Percentiles rank a stretch among this genome's conserved stretches.
Conservation (phyloP, 2,797 vertebrate genomes). For the Poeciliopsis presidionis region DNA sequence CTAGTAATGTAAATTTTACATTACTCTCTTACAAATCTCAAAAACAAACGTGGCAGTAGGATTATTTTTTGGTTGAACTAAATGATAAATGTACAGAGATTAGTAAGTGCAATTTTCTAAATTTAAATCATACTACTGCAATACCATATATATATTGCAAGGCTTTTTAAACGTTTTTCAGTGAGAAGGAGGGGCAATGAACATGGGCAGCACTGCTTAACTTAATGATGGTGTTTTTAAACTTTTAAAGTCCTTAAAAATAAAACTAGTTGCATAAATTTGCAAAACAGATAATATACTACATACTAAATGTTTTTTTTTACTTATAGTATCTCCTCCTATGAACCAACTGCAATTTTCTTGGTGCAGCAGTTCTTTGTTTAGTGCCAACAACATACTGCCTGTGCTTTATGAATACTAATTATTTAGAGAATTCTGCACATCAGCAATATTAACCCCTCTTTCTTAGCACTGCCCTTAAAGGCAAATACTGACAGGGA, state of each 20-base stretch:
- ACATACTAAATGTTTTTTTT: neutral
- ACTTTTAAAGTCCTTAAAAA: neutral
- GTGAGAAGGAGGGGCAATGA: neutral
- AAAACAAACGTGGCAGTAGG: neutral
- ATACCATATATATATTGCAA: neutral
- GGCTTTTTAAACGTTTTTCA: neutral
- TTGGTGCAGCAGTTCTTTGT: slow-evolving; percentile 18
- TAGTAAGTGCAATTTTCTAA: neutral
- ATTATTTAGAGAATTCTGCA: slow-evolving; percentile 21
- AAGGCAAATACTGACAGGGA: slow-evolving; percentile 12
- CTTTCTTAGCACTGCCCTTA: slow-evolving; percentile 29
- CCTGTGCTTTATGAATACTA: slow-evolving; percentile 22
- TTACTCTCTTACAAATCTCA: neutral
- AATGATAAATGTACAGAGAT: neutral
- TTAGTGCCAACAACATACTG: slow-evolving; percentile 19
- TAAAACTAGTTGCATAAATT: no score
- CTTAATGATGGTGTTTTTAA: neutral
- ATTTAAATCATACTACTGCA: neutral
- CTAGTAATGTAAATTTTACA: neutral
- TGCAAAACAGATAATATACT: neutral
- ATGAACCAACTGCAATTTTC: slow-evolving; percentile 15
- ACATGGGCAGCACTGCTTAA: neutral
- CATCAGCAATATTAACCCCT: slow-evolving; percentile 18
- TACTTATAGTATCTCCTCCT: slow-evolving; percentile 6
- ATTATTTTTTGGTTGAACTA: neutral